Base-by-base conservation (phyloP, 2,797 vertebrate genomes). In the Psittacula derbiana region DNA sequence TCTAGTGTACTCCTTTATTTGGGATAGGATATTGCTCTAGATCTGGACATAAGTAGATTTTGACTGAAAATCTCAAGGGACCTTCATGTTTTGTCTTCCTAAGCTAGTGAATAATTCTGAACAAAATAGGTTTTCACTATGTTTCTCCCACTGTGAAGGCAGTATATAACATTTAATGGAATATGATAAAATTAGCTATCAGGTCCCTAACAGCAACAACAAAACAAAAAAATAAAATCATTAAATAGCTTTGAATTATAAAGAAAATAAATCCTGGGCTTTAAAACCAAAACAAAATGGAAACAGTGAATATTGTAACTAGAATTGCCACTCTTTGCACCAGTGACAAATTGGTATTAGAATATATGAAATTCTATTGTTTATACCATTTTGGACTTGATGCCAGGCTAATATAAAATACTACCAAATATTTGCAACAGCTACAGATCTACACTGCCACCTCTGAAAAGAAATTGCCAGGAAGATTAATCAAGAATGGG, bases 231-330 rank as follows among this genome's bases (percentile, higher is more conserved):
- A 19, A 62, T 43, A 11, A 30, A 49, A 11, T 19, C 1, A 66
- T 19, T 43, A 20, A 41, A 44, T 30, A 38, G 0, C 3, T 58
- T 57, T 43, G 5, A 49, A 23, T 23, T 24, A 33, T 31, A 10
- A 55, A 62, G n/a, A 13, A 1, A 31, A 74, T 53, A 0, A 8
- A 33, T 18, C 1, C 4, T 38, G 12, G 4, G 1, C 1, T 21
- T 81, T 84, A 41, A 60, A 80, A 58, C 5, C 3, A 43, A 75
- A 86, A 4, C 2, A 66, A 70, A 69, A 57, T 4, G 2, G 17
- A 80, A 85, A 25, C 6, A 53, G 40, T 4, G 8, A 73, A 17
- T 12, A 20, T 57, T 64, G 12, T 58, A 46, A 40, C 4, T 1
- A 3, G 66, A 82, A 66, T 9, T 40, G 3, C 4, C 20, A 20